These are phyloP conservation scores for Cylas formicarius DNA, from an alignment of 1,140 invertebrate species.

Conservation along the genomic window DNA sequence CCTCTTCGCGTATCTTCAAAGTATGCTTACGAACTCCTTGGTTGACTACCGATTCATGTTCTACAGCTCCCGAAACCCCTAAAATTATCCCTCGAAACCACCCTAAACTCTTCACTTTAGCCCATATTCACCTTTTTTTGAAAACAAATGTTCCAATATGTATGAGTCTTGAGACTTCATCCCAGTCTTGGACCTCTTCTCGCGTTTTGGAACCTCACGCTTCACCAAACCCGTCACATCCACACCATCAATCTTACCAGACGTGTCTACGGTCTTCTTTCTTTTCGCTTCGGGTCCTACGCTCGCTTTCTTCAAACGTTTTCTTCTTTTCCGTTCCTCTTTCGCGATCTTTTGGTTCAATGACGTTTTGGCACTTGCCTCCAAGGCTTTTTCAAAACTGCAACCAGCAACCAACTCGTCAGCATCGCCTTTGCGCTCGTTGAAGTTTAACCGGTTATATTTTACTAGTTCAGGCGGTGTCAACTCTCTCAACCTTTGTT, in stretches of 20 bases:
- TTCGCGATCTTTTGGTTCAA: conserved; percentile 38
- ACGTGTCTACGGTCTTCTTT: conserved; percentile 32
- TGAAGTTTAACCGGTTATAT: conserved; percentile 36
- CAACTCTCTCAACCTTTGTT: conserved; percentile 37
- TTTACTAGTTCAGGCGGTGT: conserved; percentile 31
- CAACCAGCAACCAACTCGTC: conserved; percentile 47
- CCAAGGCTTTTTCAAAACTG: conserved; percentile 48
- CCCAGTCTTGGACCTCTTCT: conserved; percentile 15
- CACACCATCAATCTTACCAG: conserved; percentile 37
- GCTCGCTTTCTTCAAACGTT: conserved; percentile 15
- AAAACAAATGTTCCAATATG: conserved; percentile 52
- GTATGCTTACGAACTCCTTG: conserved; percentile 42
- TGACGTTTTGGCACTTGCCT: conserved; percentile 48
- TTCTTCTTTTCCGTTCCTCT: conserved; percentile 35
- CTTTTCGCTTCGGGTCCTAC: conserved; percentile 34
- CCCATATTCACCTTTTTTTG: no score
- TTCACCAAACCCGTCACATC: conserved; percentile 37
- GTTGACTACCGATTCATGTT: conserved; percentile 51
- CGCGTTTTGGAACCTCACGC: conserved; percentile 31
- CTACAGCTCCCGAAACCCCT: conserved; percentile 50
- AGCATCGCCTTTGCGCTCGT: conserved; percentile 44
- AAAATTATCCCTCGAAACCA: no score
- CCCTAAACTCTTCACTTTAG: no score
- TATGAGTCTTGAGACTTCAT: conserved; percentile 46
- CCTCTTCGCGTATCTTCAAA: conserved; percentile 45